These are phyloP conservation scores for Marasmarcha lunaedactyla DNA, from an alignment of 2,888 invertebrate genomes.

Conservation along the genomic window DNA sequence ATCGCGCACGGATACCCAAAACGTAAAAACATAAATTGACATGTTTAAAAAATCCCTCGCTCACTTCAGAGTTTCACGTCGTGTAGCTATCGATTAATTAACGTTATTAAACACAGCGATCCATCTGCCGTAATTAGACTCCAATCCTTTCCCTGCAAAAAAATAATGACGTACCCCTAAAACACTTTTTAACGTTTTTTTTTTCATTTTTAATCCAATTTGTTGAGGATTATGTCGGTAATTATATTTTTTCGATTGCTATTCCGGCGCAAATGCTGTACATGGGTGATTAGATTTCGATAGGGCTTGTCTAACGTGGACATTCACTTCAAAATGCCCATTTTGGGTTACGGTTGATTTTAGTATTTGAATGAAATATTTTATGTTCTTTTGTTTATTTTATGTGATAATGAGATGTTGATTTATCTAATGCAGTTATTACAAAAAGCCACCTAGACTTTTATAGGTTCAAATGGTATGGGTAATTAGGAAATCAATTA, in stretches of 20 bases:
- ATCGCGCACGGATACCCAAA: no score
- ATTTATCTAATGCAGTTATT: no score
- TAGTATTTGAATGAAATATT: no score
- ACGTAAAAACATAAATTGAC: no score
- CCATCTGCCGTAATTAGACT: conserved; percentile 67
- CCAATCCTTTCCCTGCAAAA: conserved; percentile 41
- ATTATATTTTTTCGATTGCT: conserved; percentile 71
- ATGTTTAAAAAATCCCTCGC: conserved; percentile 21
- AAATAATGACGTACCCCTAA: conserved; percentile 68
- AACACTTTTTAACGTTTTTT: conserved; percentile 57
- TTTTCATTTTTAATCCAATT: conserved; percentile 71
- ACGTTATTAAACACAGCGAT: conserved; percentile 59
- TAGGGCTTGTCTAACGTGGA: neutral
- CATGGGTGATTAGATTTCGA: neutral
- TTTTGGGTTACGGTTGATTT: no score
- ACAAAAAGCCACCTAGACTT: no score
- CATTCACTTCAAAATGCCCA: neutral
- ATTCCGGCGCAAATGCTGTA: conserved; percentile 20
- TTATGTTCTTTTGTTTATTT: no score
- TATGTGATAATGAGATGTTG: no score
- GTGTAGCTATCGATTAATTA: conserved; percentile 60
- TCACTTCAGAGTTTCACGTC: no score
- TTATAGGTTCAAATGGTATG: no score
- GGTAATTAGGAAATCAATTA: no score
- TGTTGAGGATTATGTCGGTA: conserved; percentile 69